Conservation (phyloP, 1,140 invertebrate genomes). For the Camponotus pennsylvanicus region DNA sequence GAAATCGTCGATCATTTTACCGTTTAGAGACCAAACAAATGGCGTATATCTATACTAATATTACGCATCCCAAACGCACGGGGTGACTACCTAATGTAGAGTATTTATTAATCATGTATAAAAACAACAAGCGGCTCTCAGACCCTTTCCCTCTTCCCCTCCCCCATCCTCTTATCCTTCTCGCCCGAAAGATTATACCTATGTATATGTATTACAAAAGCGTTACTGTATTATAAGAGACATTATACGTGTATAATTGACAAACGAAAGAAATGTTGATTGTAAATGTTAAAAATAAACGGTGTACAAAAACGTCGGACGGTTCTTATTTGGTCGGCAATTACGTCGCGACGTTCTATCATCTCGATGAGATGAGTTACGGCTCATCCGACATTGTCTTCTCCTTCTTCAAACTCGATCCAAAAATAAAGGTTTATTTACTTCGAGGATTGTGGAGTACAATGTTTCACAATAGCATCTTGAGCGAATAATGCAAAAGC, state of each 20-base stretch:
- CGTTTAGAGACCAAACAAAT: constrained; percentile 59
- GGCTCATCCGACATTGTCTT: neutral
- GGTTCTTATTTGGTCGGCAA: neutral
- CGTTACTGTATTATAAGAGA: constrained; percentile 83
- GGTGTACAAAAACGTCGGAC: constrained; percentile 81
- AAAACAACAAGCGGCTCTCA: neutral
- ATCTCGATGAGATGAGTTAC: neutral
- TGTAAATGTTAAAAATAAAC: constrained; percentile 87
- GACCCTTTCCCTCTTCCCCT: no score
- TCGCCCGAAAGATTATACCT: constrained; percentile 70
- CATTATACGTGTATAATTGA: constrained; percentile 84
- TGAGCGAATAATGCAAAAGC: neutral
- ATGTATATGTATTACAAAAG: constrained; percentile 79
- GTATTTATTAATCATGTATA: constrained; percentile 68
- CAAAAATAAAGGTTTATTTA: constrained; percentile 8
- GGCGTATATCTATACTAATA: constrained; percentile 46
- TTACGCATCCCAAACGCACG: constrained; percentile 65
- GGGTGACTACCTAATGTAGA: constrained; percentile 70
- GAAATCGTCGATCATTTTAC: constrained; percentile 51
- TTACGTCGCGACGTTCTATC: neutral
- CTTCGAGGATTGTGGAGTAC: neutral
- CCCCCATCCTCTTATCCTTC: neutral
- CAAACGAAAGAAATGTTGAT: constrained; percentile 83
- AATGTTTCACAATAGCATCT: neutral
- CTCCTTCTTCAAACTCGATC: neutral